Evolutionary conservation across 1,140 invertebrate species (phyloP).

Genomic region (Aleiodes sp.): DNA sequence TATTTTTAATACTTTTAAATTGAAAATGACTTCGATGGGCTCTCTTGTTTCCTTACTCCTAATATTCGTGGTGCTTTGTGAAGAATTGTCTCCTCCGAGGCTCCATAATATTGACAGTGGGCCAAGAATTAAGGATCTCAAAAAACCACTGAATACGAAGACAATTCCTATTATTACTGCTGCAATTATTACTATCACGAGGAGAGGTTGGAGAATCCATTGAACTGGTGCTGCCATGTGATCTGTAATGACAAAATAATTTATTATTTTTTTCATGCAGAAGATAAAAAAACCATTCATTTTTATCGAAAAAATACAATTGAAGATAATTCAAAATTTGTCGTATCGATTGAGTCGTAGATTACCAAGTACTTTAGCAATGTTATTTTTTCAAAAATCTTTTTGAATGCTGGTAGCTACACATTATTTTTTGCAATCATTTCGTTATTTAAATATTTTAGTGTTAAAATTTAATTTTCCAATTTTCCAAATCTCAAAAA

Average conservation of each 20-base stretch:
- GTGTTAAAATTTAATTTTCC: too few relatives aligned
- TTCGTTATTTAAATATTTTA: too few relatives aligned
- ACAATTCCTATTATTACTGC: slow-evolving; percentile 19
- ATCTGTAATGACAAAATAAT: slow-evolving; percentile 1
- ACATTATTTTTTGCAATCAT: too few relatives aligned
- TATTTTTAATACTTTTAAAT: slow-evolving; percentile 25
- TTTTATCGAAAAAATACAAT: not conserved
- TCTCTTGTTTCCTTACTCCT: slow-evolving; percentile 30
- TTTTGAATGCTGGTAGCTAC: too few relatives aligned
- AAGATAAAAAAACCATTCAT: not conserved
- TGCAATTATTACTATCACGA: not conserved
- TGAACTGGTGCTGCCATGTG: not conserved
- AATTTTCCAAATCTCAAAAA: too few relatives aligned
- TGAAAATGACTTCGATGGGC: slow-evolving; percentile 29
- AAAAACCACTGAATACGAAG: slow-evolving; percentile 15
- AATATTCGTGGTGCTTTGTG: not conserved
- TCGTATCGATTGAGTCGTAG: too few relatives aligned
- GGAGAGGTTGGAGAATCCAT: not conserved
- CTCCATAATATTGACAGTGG: slow-evolving; percentile 22
- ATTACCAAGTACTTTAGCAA: too few relatives aligned
- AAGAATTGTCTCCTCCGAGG: not conserved
- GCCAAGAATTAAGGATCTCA: slow-evolving; percentile 1
- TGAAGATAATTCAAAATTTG: too few relatives aligned
- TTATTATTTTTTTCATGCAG: not conserved
- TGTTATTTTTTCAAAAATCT: too few relatives aligned